These are phyloP conservation scores for Staurois parvus DNA, from an alignment of 2,797 vertebrate species.

Conservation along the genomic window DNA sequence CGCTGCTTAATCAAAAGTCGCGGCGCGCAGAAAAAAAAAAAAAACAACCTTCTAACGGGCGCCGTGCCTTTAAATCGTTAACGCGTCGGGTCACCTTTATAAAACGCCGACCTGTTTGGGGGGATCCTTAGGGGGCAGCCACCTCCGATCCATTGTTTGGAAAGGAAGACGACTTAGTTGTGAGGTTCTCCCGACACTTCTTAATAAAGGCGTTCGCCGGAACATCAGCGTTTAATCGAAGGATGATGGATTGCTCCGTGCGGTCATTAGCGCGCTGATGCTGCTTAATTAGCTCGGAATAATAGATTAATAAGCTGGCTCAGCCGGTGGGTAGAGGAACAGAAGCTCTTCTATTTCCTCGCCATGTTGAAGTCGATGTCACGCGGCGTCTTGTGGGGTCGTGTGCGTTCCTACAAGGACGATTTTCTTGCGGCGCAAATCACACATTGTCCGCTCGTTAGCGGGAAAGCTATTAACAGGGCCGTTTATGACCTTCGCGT, in stretches of 20 bases:
- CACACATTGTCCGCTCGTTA: background rate
- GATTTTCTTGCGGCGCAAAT: background rate
- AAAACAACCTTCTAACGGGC: background rate
- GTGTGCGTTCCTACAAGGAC: background rate
- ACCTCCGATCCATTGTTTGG: background rate
- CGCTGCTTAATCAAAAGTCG: background rate
- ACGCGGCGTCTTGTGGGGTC: background rate
- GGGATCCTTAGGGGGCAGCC: background rate
- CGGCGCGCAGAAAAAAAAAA: background rate
- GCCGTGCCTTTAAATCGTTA: background rate
- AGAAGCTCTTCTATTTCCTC: background rate
- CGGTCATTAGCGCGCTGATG: conserved; percentile 22
- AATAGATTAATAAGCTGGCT: conserved; percentile 51
- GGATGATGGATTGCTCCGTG: conserved; percentile 31
- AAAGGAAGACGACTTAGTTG: background rate
- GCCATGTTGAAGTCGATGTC: background rate
- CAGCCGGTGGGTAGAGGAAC: background rate
- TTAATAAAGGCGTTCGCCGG: conserved; percentile 14
- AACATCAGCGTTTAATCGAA: conserved; percentile 27
- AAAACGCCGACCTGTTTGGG: background rate
- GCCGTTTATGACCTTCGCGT: too few species aligned
- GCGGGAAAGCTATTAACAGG: too few species aligned
- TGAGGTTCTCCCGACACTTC: background rate
- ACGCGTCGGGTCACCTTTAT: background rate
- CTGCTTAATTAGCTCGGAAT: conserved; percentile 46